A percentile compares a stretch with the other conserved stretches of the same genome.
Conservation (phyloP, 2,888 invertebrate genomes). For the Microchrysa polita region DNA sequence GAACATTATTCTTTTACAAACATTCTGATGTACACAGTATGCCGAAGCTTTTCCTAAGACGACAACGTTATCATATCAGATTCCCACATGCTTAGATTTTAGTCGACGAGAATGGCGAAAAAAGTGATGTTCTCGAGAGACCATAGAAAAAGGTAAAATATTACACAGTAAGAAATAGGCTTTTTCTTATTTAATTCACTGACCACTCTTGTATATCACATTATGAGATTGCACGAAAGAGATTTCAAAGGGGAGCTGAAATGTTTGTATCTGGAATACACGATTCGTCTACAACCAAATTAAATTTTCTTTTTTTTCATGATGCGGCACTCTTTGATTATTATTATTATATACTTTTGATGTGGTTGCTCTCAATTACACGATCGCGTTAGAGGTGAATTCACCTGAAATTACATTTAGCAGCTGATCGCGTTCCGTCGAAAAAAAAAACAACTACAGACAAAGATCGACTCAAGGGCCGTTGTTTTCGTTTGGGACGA, state of each 20-base stretch:
- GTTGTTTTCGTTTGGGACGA: no score
- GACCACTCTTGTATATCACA: slow-evolving; percentile 13
- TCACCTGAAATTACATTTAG: slow-evolving; percentile 1
- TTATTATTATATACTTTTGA: not conserved
- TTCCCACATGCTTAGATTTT: slow-evolving; percentile 24
- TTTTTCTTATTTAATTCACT: slow-evolving; percentile 4
- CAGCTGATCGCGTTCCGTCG: slow-evolving; percentile 24
- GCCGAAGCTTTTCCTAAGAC: slow-evolving; percentile 16
- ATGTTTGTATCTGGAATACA: not conserved
- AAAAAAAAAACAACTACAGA: not conserved
- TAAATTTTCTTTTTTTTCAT: slow-evolving; percentile 24
- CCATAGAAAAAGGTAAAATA: slow-evolving; percentile 25
- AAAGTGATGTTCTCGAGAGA: slow-evolving; percentile 20
- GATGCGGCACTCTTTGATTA: not conserved
- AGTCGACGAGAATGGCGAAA: slow-evolving; percentile 10
- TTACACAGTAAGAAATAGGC: slow-evolving; percentile 14
- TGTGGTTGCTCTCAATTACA: slow-evolving; percentile 23
- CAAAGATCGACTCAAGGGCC: no score
- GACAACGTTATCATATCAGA: slow-evolving; percentile 29
- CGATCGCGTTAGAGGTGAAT: slow-evolving; percentile 18
- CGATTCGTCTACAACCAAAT: slow-evolving; percentile 17
- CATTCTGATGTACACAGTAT: slow-evolving; percentile 12
- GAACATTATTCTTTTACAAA: slow-evolving; percentile 8
- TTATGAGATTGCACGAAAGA: slow-evolving; percentile 25
- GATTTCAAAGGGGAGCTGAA: slow-evolving; percentile 3